A percentile compares a stretch with the other conserved stretches of the same genome.
phyloP scores from a whole-genome alignment of 1,140 invertebrate genomes.

The Helicoverpa armigera region DNA sequence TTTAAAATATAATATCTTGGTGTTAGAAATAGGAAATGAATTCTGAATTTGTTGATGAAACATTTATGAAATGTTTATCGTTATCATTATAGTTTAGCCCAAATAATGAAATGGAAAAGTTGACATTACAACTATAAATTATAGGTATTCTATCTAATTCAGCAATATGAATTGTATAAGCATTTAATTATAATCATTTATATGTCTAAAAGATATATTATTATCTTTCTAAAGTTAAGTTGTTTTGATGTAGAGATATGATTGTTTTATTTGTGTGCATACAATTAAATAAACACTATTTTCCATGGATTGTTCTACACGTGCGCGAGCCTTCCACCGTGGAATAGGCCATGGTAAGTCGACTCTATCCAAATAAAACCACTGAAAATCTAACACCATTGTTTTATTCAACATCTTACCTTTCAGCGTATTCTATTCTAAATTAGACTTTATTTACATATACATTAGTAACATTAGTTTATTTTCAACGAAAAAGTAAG shows the following conservation, averaged over 20 bases:
- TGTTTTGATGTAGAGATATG: slow-evolving; percentile 45
- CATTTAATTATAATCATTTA: slow-evolving; percentile 30
- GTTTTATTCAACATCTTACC: slow-evolving; percentile 67
- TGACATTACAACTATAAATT: slow-evolving; percentile 8
- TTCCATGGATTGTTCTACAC: slow-evolving; percentile 84
- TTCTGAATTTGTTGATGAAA: slow-evolving; percentile 2
- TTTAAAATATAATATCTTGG: slow-evolving; percentile 24
- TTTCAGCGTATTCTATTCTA: not conserved
- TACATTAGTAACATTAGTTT: not conserved
- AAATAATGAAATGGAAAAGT: slow-evolving; percentile 6
- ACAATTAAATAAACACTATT: slow-evolving; percentile 79
- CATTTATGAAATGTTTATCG: slow-evolving; percentile 14
- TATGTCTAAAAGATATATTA: slow-evolving; percentile 29
- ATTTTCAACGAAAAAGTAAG: too few relatives aligned
- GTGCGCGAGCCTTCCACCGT: slow-evolving; percentile 73
- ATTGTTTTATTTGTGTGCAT: slow-evolving; percentile 69
- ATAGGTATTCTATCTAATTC: slow-evolving; percentile 47
- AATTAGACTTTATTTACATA: slow-evolving; percentile 31
- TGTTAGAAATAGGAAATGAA: slow-evolving; percentile 52
- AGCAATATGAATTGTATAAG: slow-evolving; percentile 43
- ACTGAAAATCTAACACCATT: slow-evolving; percentile 59
- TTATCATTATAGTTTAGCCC: not conserved
- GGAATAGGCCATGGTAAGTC: slow-evolving; percentile 85
- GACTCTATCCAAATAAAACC: slow-evolving; percentile 77
- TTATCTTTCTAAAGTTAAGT: slow-evolving; percentile 44